Base-by-base conservation (phyloP, 2,797 vertebrate species). In the Basileuterus tristriatus region DNA sequence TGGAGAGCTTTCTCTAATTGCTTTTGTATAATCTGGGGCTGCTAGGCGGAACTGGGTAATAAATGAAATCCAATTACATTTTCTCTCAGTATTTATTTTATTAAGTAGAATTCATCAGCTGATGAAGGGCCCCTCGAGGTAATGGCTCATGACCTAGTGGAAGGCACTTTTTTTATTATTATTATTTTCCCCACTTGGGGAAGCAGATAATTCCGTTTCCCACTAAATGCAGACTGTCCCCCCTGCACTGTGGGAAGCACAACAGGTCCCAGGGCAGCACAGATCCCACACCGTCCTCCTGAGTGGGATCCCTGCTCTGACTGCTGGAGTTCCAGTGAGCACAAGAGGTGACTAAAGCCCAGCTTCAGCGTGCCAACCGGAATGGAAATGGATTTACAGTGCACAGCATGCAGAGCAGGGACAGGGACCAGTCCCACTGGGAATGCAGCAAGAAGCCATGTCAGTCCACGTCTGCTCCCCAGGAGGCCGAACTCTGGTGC, bases 11-110 rank as follows among this genome's bases (percentile, higher is more conserved):
- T 93, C 93, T 93, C 96, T 97, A 97, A 97, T 97, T 97, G 97
- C 97, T 96, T 97, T 97, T 96, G 95, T 97, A 97, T 97, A 97
- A 97, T 96, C 94, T 95, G 95, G 93, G 96, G 96, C 96, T 97
- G 97, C 96, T 96, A 95, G 95, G 96, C 96, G 93, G 97, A 97
- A 97, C 96, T 96, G 96, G 96, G 97, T 97, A 97, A 97, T 97
- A 97, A 97, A 97, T 97, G 96, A 97, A 97, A 97, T 97, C 97
- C 97, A 97, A 97, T 97, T 97, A 97, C 94, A 94, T 96, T 96
- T 95, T 97, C 96, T 96, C 96, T 94, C 94, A 75, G 95, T 97
- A 97, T 97, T 97, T 97, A 97, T 97, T 97, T 97, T 96, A 97
- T 97, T 97, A 97, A 93, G 97, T 93, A 95, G 94, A 96, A 96